Evolutionary conservation across 1,140 invertebrate species (phyloP), one percentile per base, ranked within the genome.

Genomic region (Drosophila lacteicornis): DNA sequence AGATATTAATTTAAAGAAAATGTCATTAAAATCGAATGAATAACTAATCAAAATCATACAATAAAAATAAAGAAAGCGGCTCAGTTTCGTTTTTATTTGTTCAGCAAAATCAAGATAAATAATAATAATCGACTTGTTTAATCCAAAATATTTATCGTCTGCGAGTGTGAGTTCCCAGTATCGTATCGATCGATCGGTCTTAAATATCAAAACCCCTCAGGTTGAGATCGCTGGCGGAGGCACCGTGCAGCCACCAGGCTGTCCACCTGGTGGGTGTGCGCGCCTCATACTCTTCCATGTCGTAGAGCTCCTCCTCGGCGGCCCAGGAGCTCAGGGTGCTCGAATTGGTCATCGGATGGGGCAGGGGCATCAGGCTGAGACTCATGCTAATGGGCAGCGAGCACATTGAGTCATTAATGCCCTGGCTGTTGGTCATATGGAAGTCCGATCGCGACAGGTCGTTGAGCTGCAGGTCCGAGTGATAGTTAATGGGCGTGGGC

Each of bases 221-320:
- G 1, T 15, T 53, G 6, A 36, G 30, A 17, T 67, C 58, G 36
- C 38, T 50, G 53, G n/a, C 15, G 1, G 60, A 9, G 42, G 33
- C 42, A 3, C 57, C 61, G 2, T 67, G 36, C 0, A 76, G 47
- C 80, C 80, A 83, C 65, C 75, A 79, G 51, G 61, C 70, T 1
- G 51, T 50, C 69, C 80, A 80, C 53, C 61, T 46, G 19, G 62
- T 63, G 6, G 79, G 58, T 7, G 43, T 62, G 2, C 71, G 60
- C 30, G 51, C 12, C 17, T 75, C 80, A 6, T 51, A 55, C 9
- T 79, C 69, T 17, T 83, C 81, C 43, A 71, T 63, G 15, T 79
- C 74, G 15, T 43, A 83, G 2, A 63, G 57, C 15, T 83, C 80
- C 36, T 75, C 80, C n/a, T 67, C 70, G 27, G 43, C 50, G 51